Evolutionary conservation across 23 tunicate species (phyloP).

Genomic region (Clavelina lepadiformis): DNA sequence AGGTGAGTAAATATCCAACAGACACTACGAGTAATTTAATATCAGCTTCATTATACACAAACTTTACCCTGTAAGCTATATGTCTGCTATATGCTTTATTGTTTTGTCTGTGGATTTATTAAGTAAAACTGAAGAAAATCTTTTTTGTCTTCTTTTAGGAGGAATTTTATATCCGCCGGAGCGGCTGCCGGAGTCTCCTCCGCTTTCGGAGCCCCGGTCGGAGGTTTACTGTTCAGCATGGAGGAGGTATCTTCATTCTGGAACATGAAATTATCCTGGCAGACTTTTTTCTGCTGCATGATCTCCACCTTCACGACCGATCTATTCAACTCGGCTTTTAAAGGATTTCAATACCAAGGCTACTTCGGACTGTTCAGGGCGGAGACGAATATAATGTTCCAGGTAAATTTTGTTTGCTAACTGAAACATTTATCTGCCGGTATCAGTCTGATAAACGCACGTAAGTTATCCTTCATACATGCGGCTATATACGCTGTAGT

Average conservation of each 20-base stretch:
- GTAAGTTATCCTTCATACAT: too few species aligned
- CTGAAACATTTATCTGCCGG: too few species aligned
- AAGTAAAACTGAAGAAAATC: too few species aligned
- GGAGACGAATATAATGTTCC: conserved; percentile 91
- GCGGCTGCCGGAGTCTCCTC: conserved; percentile 99
- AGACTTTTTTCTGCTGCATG: conserved; percentile 99
- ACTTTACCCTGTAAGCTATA: too few species aligned
- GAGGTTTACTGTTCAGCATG: conserved; percentile 98
- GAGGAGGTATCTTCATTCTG: conserved; percentile 99
- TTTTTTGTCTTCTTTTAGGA: too few species aligned
- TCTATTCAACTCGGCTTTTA: conserved; percentile 94
- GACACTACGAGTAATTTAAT: too few species aligned
- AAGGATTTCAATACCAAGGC: conserved; percentile 77
- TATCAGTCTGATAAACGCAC: too few species aligned
- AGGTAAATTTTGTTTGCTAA: conserved; percentile 46
- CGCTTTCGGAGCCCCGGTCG: conserved; percentile 99
- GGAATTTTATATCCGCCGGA: conserved; percentile 99
- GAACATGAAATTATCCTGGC: conserved; percentile 98
- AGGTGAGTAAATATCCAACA: conserved; percentile 38
- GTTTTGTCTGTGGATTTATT: too few species aligned
- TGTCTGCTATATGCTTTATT: too few species aligned
- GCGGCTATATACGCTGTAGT: too few species aligned
- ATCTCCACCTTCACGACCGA: conserved; percentile 96
- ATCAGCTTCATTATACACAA: too few species aligned
- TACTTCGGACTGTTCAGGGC: conserved; percentile 83